These are phyloP conservation scores for Ooceraea biroi DNA, from an alignment of 1,140 invertebrate species.

Conservation along the genomic window DNA sequence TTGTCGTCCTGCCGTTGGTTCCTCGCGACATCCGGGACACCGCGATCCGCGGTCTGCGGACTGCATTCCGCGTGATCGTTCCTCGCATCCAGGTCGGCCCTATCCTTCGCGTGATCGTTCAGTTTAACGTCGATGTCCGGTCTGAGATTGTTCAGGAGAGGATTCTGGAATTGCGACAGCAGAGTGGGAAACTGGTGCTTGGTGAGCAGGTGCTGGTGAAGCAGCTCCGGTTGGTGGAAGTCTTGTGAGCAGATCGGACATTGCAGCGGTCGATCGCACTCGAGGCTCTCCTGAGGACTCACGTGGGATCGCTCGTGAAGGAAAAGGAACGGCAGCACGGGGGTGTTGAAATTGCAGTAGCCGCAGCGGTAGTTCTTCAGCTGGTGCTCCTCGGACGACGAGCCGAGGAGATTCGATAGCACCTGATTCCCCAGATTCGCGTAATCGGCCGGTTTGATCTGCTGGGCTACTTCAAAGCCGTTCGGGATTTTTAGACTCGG, in stretches of 20 bases:
- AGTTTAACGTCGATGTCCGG: slow-evolving; percentile 66
- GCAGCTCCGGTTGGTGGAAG: slow-evolving; percentile 87
- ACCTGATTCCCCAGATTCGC: slow-evolving; percentile 86
- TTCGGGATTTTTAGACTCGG: slow-evolving; percentile 89
- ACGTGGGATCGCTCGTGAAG: slow-evolving; percentile 95
- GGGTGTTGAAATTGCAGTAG: slow-evolving; percentile 95
- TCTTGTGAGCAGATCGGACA: slow-evolving; percentile 88
- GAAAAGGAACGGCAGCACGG: slow-evolving; percentile 95
- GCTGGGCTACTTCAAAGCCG: slow-evolving; percentile 83
- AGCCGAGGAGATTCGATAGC: slow-evolving; percentile 88
- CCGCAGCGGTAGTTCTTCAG: slow-evolving; percentile 94
- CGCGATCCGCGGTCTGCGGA: slow-evolving; percentile 66
- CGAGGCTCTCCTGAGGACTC: slow-evolving; percentile 78
- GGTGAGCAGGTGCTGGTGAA: slow-evolving; percentile 88
- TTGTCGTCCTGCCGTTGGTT: slow-evolving; percentile 82
- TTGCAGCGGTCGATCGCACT: slow-evolving; percentile 82
- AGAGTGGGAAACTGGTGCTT: slow-evolving; percentile 88
- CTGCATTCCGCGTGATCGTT: slow-evolving; percentile 76
- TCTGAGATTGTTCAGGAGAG: slow-evolving; percentile 72
- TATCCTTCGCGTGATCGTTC: slow-evolving; percentile 65
- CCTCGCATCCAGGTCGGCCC: slow-evolving; percentile 73
- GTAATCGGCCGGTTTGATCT: slow-evolving; percentile 78
- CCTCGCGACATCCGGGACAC: slow-evolving; percentile 39
- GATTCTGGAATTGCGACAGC: slow-evolving; percentile 83
- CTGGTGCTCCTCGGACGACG: slow-evolving; percentile 85